Percentiles rank a stretch among this genome's conserved stretches.
phyloP scores from a whole-genome alignment of 2,113 vertebrate species.

The Platysternon megacephalum region DNA sequence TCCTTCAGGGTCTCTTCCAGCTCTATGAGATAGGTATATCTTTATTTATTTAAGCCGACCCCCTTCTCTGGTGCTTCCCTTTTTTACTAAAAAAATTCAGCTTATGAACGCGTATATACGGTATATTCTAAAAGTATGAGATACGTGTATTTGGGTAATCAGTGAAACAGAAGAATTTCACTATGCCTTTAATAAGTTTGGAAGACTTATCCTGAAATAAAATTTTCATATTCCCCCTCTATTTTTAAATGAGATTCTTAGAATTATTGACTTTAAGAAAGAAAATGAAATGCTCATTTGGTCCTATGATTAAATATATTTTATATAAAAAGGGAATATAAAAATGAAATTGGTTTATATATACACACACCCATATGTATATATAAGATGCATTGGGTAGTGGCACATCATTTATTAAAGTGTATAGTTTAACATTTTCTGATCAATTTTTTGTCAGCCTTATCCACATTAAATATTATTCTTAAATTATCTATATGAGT shows the following conservation, averaged over 20 bases:
- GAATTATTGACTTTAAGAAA: not conserved
- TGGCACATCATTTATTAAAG: constrained; percentile 24
- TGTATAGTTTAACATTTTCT: constrained; percentile 42
- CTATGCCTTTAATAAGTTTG: not conserved
- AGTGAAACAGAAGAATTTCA: not conserved
- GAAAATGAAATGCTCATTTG: not conserved
- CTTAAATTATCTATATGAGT: constrained; percentile 41
- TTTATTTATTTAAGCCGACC: too few relatives aligned
- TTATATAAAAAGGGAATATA: not conserved
- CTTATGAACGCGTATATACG: too few relatives aligned
- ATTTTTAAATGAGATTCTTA: not conserved
- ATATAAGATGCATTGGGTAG: not conserved
- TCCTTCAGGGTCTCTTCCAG: too few relatives aligned
- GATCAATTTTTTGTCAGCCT: constrained; percentile 24
- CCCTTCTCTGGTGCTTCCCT: too few relatives aligned
- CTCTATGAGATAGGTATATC: too few relatives aligned
- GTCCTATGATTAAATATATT: constrained; percentile 2
- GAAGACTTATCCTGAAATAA: not conserved
- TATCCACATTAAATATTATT: constrained; percentile 39
- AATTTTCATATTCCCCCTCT: not conserved
- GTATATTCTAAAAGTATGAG: not conserved
- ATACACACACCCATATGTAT: not conserved
- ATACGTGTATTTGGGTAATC: fast-evolving
- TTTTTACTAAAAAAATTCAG: too few relatives aligned
- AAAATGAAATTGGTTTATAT: not conserved